Evolutionary conservation across 2,888 invertebrate genomes (phyloP), one percentile per base, ranked within the genome.

Genomic region (Cryptocheilus praepositus): DNA sequence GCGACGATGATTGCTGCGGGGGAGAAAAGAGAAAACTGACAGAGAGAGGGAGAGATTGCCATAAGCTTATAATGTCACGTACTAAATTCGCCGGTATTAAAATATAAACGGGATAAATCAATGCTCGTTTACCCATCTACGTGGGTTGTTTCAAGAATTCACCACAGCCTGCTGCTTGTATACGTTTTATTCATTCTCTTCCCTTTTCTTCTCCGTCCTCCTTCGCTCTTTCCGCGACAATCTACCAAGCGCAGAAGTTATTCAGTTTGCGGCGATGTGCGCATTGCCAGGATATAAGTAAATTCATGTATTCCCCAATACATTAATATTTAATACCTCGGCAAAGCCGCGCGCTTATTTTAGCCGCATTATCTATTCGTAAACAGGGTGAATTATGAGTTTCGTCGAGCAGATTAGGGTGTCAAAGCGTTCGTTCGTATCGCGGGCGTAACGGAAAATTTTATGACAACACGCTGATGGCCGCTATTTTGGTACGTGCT

Each of bases 271-370:
- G 55, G 46, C 44, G 21, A 69, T 60, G 28, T 57, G 59, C 58
- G 60, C 58, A 1, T 36, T 11, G 36, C 62, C 61, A 28, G 28
- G 58, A 67, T 55, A 54, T 67, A 73, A 76, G 56, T 46, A 57
- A 68, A 67, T 68, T 73, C 73, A 62, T 62, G 63, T 63, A 73
- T 74, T 71, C 73, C 22, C 61, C 58, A 66, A 68, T 64, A 61
- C 58, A 74, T 80, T 81, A 81, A 81, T 80, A 81, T 81, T 73
- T 77, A 77, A 80, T 69, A 71, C 52, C 22, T 44, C 60, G 53
- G 58, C 28, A 64, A 53, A 18, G 55, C 65, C 22, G 63, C 11
- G 21, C 54, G 21, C 36, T 67, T 63, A 60, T 76, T 76, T 74
- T 64, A 59, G 53, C 53, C 52, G 55, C 44, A 67, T 73, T 77